phyloP scores from a whole-genome alignment of 2,797 vertebrate genomes.

The Pipistrellus nathusii region DNA sequence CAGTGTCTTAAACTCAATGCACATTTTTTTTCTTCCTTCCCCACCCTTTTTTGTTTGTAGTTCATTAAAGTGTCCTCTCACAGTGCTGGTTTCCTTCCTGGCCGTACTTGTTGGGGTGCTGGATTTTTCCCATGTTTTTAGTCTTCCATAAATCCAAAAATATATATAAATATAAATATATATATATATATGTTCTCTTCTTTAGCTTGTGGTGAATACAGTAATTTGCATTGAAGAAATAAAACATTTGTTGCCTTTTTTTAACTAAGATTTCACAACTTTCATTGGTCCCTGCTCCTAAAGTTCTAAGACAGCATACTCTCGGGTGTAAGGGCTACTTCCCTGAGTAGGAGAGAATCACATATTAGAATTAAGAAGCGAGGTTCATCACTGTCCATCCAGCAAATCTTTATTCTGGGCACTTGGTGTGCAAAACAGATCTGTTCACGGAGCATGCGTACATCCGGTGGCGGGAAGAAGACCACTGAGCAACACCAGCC shows the following conservation, averaged over 20 bases:
- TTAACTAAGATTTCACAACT: conserved; percentile 73
- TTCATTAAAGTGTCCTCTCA: conserved; percentile 68
- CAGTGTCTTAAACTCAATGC: conserved; percentile 79
- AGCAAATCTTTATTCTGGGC: not conserved
- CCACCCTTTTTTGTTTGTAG: conserved; percentile 72
- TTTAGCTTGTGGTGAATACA: conserved; percentile 82
- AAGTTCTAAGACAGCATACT: conserved; percentile 12
- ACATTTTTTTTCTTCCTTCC: conserved; percentile 68
- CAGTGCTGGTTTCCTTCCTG: conserved; percentile 76
- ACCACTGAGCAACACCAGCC: not conserved
- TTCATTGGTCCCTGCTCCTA: conserved; percentile 66
- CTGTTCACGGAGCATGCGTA: not conserved
- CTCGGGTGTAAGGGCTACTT: conserved; percentile 17
- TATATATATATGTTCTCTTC: conserved; percentile 68
- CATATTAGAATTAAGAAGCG: conserved; percentile 21
- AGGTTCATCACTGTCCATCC: conserved; percentile 8
- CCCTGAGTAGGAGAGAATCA: conserved; percentile 41
- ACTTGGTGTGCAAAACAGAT: not conserved
- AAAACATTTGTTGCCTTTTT: conserved; percentile 84
- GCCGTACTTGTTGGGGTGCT: conserved; percentile 82
- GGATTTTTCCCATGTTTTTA: conserved; percentile 78
- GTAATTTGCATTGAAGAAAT: conserved; percentile 83
- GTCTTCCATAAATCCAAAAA: conserved; percentile 82
- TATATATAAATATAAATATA: conserved; percentile 53
- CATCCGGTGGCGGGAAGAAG: not conserved